Base-by-base conservation (phyloP, 2,797 vertebrate species). In the Periophthalmus magnuspinnatus region DNA sequence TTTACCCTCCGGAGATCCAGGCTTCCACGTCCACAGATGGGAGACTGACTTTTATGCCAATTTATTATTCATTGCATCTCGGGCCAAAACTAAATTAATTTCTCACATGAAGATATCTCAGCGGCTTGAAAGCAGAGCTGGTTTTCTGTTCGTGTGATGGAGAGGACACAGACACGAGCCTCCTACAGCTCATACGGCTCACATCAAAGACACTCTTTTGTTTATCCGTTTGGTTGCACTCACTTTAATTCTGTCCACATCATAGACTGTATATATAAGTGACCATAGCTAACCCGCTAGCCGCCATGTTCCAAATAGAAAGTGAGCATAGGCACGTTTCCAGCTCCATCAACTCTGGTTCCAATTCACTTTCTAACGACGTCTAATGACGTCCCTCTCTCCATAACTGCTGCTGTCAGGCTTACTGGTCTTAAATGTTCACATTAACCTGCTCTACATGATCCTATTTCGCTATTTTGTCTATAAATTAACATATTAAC, bases 41-140 rank as follows among this genome's bases (percentile, higher is more conserved):
- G 78, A 61, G 82, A 84, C 70, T 84, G 81, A 28, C 41, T 45
- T 45, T 85, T 83, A 68, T 79, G 80, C 79, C 88, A 85, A 85
- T 88, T 86, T 86, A 83, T 82, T 88, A 89, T 89, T 89, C 87
- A 88, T 84, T 78, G 85, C 80, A 86, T 91, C 79, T 81, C 9
- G n/a, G 74, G 81, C 88, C 82, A 82, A 80, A 64, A 77, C 84
- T 84, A 91, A 89, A 89, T 88, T 77, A 88, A 89, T 87, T 90
- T 82, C 77, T 81, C 80, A 87, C 82, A 87, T 86, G 82, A 77
- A 83, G 84, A 88, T 80, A 86, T 90, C 89, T 82, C 84, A 87
- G 90, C 83, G 78, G 84, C 88, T 83, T 88, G 85, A 89, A 88
- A 88, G 86, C 81, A 77, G 9, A 81, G 83, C 75, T 84, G 58